Conservation (phyloP, 1,140 invertebrate genomes). For the Aphaenogaster rudis region DNA sequence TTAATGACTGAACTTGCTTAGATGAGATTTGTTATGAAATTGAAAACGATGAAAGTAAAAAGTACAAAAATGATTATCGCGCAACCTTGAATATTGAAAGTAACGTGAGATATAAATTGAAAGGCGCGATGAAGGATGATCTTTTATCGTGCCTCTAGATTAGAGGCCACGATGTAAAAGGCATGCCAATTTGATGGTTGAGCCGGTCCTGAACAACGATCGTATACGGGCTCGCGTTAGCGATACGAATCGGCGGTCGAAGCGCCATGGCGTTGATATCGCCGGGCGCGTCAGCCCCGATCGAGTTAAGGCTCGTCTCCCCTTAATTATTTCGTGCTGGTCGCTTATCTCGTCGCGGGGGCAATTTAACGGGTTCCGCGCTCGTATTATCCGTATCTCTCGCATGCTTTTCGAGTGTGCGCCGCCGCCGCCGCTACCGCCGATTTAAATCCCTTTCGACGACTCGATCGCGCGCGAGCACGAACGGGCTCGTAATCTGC, state of each 20-base stretch:
- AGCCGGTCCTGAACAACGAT: conserved; percentile 45
- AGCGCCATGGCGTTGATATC: conserved; percentile 58
- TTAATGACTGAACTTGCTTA: background rate
- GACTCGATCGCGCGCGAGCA: conserved; percentile 55
- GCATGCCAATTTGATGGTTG: conserved; percentile 5
- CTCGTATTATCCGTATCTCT: conserved; percentile 49
- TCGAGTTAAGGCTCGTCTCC: conserved; percentile 73
- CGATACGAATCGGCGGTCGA: conserved; percentile 80
- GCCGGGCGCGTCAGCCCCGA: conserved; percentile 41
- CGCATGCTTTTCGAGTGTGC: conserved; percentile 41
- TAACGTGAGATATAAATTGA: background rate
- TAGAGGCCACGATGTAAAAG: background rate
- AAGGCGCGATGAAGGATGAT: background rate
- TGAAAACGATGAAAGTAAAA: background rate
- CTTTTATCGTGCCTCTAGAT: background rate
- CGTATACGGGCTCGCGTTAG: conserved; percentile 24
- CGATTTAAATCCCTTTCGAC: conserved; percentile 68
- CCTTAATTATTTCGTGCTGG: conserved; percentile 78
- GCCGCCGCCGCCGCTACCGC: conserved; percentile 18
- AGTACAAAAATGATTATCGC: background rate
- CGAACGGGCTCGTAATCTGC: conserved; percentile 48
- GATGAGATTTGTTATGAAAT: background rate
- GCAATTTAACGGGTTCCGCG: conserved; percentile 65
- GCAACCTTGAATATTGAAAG: background rate
- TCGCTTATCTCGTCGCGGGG: conserved; percentile 70